Evolutionary conservation across 2,797 vertebrate genomes (phyloP).

Genomic region (Premnoplex brunnescens): DNA sequence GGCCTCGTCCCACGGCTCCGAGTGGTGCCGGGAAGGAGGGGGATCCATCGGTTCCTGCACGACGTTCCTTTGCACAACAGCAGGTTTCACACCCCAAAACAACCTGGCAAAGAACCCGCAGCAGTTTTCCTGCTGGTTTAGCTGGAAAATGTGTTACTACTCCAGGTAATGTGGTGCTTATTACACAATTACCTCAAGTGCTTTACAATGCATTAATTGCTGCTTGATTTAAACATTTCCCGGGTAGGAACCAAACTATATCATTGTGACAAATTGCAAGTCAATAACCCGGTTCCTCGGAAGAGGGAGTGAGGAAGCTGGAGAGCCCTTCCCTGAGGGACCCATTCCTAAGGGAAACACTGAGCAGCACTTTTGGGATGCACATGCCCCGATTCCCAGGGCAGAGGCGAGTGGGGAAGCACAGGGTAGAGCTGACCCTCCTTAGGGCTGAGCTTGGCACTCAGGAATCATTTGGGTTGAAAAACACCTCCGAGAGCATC

Average conservation of each 20-base stretch:
- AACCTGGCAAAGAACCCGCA: constrained; percentile 22
- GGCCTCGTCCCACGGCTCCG: constrained; percentile 55
- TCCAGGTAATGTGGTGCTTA: constrained; percentile 64
- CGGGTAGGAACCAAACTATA: constrained; percentile 50
- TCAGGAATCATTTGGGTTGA: not conserved
- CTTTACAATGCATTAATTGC: constrained; percentile 65
- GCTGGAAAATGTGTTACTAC: constrained; percentile 55
- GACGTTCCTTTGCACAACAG: constrained; percentile 40
- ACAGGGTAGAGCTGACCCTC: not conserved
- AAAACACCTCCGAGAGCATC: not conserved
- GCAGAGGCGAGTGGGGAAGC: too few species aligned
- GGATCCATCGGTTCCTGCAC: constrained; percentile 67
- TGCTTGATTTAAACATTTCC: constrained; percentile 66
- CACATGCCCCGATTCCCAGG: not conserved
- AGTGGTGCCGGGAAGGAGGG: constrained; percentile 21
- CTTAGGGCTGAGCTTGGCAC: not conserved
- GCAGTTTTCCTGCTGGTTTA: not conserved
- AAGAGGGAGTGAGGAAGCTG: not conserved
- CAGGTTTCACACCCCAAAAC: constrained; percentile 39
- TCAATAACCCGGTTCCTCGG: not conserved
- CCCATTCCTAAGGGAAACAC: not conserved
- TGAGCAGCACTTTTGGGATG: accelerated
- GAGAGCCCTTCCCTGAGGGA: too few species aligned
- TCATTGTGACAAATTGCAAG: constrained; percentile 43
- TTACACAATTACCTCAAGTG: constrained; percentile 56